A percentile compares a stretch with the other conserved stretches of the same genome.
phyloP scores from a whole-genome alignment of 2,797 vertebrate species.

The Oryzias dopingdopingensis region DNA sequence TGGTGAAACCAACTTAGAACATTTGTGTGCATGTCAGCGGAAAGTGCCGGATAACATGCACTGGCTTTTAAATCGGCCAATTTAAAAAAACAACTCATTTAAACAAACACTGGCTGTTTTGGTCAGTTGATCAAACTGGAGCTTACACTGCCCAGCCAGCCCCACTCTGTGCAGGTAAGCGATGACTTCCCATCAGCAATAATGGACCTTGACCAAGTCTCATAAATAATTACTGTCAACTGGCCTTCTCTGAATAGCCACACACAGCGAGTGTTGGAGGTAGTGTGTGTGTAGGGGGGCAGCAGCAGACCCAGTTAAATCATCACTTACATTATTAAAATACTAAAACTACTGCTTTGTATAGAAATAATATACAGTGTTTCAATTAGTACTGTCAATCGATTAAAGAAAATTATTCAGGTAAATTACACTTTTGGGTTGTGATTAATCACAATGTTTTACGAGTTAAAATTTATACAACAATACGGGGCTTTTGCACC shows the following conservation, averaged over 20 bases:
- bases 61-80: conserved; percentile 22
- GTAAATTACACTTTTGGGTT: too few relatives aligned
- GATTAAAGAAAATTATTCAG: too few relatives aligned
- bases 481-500: too few relatives aligned
- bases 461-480: too few relatives aligned
- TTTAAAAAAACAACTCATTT: conserved; percentile 28
- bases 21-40: conserved; percentile 17
- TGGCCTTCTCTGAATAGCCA: conserved; percentile 65
- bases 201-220: conserved; percentile 76
- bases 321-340: too few relatives aligned
- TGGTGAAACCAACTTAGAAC: conserved; percentile 1
- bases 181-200: conserved; percentile 75
- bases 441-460: too few relatives aligned
- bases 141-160: conserved; percentile 41
- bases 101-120: conserved; percentile 32
- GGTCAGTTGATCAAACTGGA: conserved; percentile 57
- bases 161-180: conserved; percentile 43
- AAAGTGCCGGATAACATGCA: conserved; percentile 15
- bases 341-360: too few relatives aligned
- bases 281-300: conserved; percentile 14
- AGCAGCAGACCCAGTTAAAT: background rate
- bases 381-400: too few relatives aligned
- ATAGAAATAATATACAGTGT: too few relatives aligned
- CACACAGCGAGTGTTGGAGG: conserved; percentile 47
- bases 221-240: conserved; percentile 79